Evolutionary conservation across 2,888 invertebrate species (phyloP).

Genomic region (Lacanobia wlatinum): DNA sequence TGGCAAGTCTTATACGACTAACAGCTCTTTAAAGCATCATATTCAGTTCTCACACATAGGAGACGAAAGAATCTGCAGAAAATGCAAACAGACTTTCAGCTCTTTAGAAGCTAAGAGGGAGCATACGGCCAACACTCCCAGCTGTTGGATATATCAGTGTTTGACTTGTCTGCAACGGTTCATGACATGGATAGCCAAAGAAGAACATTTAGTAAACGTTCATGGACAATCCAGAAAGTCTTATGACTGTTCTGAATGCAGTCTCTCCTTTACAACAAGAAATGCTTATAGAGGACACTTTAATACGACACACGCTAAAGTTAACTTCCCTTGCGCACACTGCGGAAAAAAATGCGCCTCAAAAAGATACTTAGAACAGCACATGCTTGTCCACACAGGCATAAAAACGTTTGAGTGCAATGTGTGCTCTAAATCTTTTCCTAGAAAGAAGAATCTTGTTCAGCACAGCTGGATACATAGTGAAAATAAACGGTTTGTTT

Average conservation of each 20-base stretch:
- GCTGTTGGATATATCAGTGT: slow-evolving; percentile 82
- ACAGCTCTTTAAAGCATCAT: slow-evolving; percentile 79
- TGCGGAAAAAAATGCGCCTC: slow-evolving; percentile 82
- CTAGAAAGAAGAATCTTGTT: slow-evolving; percentile 81
- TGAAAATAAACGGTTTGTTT: slow-evolving; percentile 82
- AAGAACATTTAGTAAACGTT: slow-evolving; percentile 75
- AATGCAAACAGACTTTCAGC: slow-evolving; percentile 79
- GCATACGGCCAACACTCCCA: slow-evolving; percentile 74
- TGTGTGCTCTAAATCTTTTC: slow-evolving; percentile 85
- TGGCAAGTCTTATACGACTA: slow-evolving; percentile 82
- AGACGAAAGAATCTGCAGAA: slow-evolving; percentile 78
- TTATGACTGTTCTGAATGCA: slow-evolving; percentile 81
- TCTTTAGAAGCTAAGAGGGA: slow-evolving; percentile 76
- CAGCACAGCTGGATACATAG: slow-evolving; percentile 87
- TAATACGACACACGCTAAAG: slow-evolving; percentile 80
- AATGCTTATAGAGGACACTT: slow-evolving; percentile 79
- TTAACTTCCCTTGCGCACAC: slow-evolving; percentile 79
- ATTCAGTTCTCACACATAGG: slow-evolving; percentile 76
- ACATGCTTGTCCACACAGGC: slow-evolving; percentile 88
- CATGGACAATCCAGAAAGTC: slow-evolving; percentile 75
- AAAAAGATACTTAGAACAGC: slow-evolving; percentile 80
- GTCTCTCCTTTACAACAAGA: slow-evolving; percentile 74
- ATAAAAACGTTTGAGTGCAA: slow-evolving; percentile 87
- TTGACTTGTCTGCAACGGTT: slow-evolving; percentile 80
- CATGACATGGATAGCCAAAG: slow-evolving; percentile 77